These are phyloP conservation scores for Urocitellus parryii DNA, from an alignment of 2,113 vertebrate genomes.

Conservation along the genomic window DNA sequence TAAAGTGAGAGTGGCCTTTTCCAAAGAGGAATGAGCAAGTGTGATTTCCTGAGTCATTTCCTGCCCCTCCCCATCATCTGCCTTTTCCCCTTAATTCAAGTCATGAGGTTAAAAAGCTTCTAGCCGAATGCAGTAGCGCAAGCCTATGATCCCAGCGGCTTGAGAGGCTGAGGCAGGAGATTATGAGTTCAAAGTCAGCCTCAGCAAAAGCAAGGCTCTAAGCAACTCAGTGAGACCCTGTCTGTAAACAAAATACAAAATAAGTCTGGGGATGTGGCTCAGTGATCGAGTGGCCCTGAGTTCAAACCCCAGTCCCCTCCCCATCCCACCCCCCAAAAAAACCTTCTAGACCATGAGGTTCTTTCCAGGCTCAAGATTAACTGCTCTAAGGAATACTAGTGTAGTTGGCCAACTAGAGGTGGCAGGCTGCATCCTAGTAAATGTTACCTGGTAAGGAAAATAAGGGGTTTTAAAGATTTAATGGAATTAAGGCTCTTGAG, in stretches of 20 bases:
- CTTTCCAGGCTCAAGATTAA: background rate
- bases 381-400: background rate
- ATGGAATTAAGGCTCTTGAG: background rate
- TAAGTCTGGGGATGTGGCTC: too few relatives aligned
- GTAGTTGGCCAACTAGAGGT: background rate
- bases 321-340: background rate
- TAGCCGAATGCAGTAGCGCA: background rate
- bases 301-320: too few relatives aligned
- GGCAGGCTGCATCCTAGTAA: background rate
- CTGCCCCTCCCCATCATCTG: background rate
- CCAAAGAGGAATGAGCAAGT: background rate
- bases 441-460: background rate
- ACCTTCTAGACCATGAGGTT: background rate
- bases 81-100: background rate
- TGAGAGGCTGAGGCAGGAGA: too few relatives aligned
- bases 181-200: too few relatives aligned
- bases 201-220: too few relatives aligned
- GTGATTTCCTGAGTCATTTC: background rate
- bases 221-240: too few relatives aligned
- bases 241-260: too few relatives aligned
- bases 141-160: too few relatives aligned
- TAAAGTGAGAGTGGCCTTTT: background rate
- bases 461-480: background rate
- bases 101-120: background rate
- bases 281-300: too few relatives aligned